Conservation (phyloP, 2,797 vertebrate genomes). For the Phoeniculus purpureus region DNA sequence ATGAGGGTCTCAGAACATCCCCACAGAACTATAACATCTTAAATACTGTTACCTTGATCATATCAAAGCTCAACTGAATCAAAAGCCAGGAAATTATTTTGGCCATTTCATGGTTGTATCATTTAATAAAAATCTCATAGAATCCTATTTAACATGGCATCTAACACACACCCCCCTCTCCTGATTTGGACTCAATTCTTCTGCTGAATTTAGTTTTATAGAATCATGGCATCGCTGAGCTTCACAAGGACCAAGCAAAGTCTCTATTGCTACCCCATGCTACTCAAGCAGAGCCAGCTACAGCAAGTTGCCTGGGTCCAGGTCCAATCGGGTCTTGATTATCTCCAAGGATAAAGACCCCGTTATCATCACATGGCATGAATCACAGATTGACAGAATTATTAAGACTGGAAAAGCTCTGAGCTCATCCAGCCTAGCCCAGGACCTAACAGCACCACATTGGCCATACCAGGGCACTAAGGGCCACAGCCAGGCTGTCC, state of each 20-base stretch:
- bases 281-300: background rate
- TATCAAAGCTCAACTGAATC: background rate
- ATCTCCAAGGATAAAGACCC: background rate
- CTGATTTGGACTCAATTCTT: background rate
- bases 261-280: background rate
- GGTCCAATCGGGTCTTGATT: background rate
- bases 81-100: background rate
- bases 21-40: background rate
- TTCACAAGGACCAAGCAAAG: background rate
- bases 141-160: background rate
- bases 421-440: too few species aligned
- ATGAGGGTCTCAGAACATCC: background rate
- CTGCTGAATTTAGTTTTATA: background rate
- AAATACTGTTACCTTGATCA: background rate
- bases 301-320: background rate
- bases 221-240: background rate
- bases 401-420: too few species aligned
- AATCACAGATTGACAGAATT: background rate
- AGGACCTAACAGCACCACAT: too few species aligned
- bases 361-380: background rate
- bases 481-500: too few species aligned
- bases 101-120: background rate
- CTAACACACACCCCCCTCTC: background rate
- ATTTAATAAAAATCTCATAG: too few species aligned
- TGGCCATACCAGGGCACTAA: too few species aligned